These are phyloP conservation scores for Conopomorpha cramerella DNA, from an alignment of 1,140 invertebrate species.

Conservation along the genomic window DNA sequence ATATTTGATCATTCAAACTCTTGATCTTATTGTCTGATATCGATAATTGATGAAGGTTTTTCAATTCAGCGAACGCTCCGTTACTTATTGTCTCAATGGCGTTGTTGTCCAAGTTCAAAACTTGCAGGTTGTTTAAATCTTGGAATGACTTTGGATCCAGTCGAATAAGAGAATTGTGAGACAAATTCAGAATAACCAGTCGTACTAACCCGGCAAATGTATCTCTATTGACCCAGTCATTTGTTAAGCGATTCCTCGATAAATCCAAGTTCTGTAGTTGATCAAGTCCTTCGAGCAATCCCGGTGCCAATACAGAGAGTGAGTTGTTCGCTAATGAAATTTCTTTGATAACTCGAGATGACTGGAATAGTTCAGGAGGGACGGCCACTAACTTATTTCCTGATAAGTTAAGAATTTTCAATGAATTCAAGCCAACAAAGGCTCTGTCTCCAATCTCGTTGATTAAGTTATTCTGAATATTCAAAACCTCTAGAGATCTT, in stretches of 20 bases:
- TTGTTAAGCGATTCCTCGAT: slow-evolving; percentile 76
- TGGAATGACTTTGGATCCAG: slow-evolving; percentile 77
- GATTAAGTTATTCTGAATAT: slow-evolving; percentile 76
- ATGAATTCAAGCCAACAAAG: slow-evolving; percentile 68
- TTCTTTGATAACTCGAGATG: slow-evolving; percentile 70
- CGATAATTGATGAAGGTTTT: slow-evolving; percentile 75
- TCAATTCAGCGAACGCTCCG: slow-evolving; percentile 74
- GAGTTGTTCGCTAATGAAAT: slow-evolving; percentile 84
- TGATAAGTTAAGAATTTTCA: slow-evolving; percentile 76
- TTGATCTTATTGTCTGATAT: slow-evolving; percentile 76
- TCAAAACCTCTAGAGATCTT: slow-evolving; percentile 67
- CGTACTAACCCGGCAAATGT: slow-evolving; percentile 77
- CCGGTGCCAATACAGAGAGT: slow-evolving; percentile 75
- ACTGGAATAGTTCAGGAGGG: slow-evolving; percentile 77
- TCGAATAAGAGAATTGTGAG: slow-evolving; percentile 71
- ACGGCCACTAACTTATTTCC: slow-evolving; percentile 78
- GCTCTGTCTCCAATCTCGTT: slow-evolving; percentile 74
- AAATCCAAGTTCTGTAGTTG: slow-evolving; percentile 79
- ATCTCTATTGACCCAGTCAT: slow-evolving; percentile 78
- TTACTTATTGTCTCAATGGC: slow-evolving; percentile 73
- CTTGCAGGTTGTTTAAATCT: slow-evolving; percentile 77
- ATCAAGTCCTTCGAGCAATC: slow-evolving; percentile 76
- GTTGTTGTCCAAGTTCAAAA: slow-evolving; percentile 78
- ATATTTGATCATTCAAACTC: slow-evolving; percentile 70
- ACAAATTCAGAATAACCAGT: slow-evolving; percentile 77